Evolutionary conservation across 1,140 invertebrate species (phyloP), one percentile per base, ranked within the genome.

Genomic region (Homarus americanus): DNA sequence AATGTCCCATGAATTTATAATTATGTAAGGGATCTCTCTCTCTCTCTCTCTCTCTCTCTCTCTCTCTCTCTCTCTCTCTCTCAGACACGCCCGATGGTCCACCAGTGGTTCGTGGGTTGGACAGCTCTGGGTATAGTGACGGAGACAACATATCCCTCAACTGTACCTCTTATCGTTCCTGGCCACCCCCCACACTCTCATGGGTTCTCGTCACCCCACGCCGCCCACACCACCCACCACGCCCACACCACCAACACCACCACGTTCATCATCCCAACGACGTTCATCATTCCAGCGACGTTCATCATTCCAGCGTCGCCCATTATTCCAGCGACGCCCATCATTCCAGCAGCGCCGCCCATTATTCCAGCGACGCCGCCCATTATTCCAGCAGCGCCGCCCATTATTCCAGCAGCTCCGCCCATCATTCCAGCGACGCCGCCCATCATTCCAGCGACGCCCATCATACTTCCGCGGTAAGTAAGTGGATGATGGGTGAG

Each of bases 81-180:
- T 17, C 63, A 69, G 63, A 69, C 63, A 69, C 63, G 0, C 63
- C 63, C 0, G 63, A 69, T n/a, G 63, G 63, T 4, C 63, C 63
- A 0, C 63, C 63, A 12, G 63, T 69, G 63, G 63, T 69, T 2
- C 24, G 63, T 7, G 63, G 63, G 24, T 20, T 69, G 63, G 5
- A 69, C 28, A 17, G 0, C 20, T 4, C 38, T 2, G 73, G 73
- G 36, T 76, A 76, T 36, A 17, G 73, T 0, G 73, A 76, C 0
- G 73, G 73, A 3, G 73, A 76, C 36, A 76, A 40, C 0, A 76
- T 76, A 5, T 36, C 10, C 28, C 73, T 76, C 73, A 76, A 76
- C 73, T 76, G 73, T 17, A 76, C 73, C 36, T 76, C 73, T 12
- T 76, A 76, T 17, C 17, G 36, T 17, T 76, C 73, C 36, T 41